These are phyloP conservation scores for Erebia ligea DNA, from an alignment of 2,888 invertebrate genomes.

Conservation along the genomic window DNA sequence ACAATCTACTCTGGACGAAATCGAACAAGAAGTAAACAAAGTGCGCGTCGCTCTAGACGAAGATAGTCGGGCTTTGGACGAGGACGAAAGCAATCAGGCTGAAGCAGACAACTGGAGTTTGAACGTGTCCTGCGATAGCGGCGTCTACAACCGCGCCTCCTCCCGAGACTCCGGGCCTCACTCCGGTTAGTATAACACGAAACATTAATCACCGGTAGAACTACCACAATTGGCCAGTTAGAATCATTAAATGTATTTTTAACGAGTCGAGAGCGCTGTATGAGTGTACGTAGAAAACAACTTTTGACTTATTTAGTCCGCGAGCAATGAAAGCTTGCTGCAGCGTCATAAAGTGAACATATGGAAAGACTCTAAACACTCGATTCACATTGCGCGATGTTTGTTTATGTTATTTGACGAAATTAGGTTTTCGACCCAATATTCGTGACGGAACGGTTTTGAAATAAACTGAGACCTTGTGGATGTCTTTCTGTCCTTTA, in stretches of 20 bases:
- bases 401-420: constrained; percentile 80
- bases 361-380: constrained; percentile 61
- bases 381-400: constrained; percentile 64
- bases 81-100: constrained; percentile 72
- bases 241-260: constrained; percentile 68
- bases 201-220: constrained; percentile 43
- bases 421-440: constrained; percentile 74
- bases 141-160: constrained; percentile 84
- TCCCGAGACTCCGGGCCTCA: constrained; percentile 81
- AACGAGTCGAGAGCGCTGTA: constrained; percentile 53
- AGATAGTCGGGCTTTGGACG: constrained; percentile 77
- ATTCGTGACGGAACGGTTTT: constrained; percentile 78
- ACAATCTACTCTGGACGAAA: constrained; percentile 75
- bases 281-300: constrained; percentile 55
- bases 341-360: constrained; percentile 63
- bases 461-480: constrained; percentile 81
- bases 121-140: constrained; percentile 83
- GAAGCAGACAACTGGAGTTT: constrained; percentile 79
- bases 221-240: constrained; percentile 48
- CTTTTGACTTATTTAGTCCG: constrained; percentile 65
- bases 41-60: constrained; percentile 78
- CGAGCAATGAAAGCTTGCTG: constrained; percentile 56
- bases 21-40: constrained; percentile 78
- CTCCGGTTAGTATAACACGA: constrained; percentile 66
- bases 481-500: constrained; percentile 68